phyloP scores from a whole-genome alignment of 2,797 vertebrate genomes.

The Xiphophorus birchmanni region DNA sequence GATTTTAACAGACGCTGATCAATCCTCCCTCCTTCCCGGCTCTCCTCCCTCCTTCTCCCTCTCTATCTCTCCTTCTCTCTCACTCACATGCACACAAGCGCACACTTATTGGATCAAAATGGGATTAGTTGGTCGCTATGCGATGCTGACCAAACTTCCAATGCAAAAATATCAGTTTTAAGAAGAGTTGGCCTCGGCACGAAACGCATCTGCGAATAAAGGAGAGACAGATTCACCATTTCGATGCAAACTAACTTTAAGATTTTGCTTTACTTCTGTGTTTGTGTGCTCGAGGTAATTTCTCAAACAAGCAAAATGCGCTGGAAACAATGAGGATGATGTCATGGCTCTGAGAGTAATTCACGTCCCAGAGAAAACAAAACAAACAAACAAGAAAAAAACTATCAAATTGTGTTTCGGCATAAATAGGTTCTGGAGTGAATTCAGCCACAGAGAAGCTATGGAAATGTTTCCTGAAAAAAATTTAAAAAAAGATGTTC shows the following conservation, averaged over 20 bases:
- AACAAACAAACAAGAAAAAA: slow-evolving; percentile 16
- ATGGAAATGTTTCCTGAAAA: slow-evolving; percentile 10
- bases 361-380: slow-evolving; percentile 26
- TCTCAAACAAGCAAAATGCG: slow-evolving; percentile 41
- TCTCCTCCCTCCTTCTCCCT: slow-evolving; percentile 41
- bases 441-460: slow-evolving; percentile 36
- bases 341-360: slow-evolving; percentile 40
- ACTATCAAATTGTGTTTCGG: slow-evolving; percentile 6
- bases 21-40: slow-evolving; percentile 77
- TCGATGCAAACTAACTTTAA: slow-evolving; percentile 36
- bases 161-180: slow-evolving; percentile 49
- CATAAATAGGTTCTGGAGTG: slow-evolving; percentile 33
- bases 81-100: slow-evolving; percentile 61
- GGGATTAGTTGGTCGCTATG: slow-evolving; percentile 77
- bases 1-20: slow-evolving; percentile 85
- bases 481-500: slow-evolving; percentile 32
- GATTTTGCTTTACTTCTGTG: slow-evolving; percentile 17
- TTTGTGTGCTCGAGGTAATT: slow-evolving; percentile 45
- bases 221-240: slow-evolving; percentile 47
- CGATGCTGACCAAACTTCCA: slow-evolving; percentile 68
- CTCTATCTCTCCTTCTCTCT: slow-evolving; percentile 29
- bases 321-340: slow-evolving; percentile 49
- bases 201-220: slow-evolving; percentile 56
- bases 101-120: slow-evolving; percentile 81
- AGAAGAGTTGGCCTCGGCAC: slow-evolving; percentile 42